Evolutionary conservation across 2,113 vertebrate genomes (phyloP), one percentile per base, ranked within the genome.

Genomic region (Syngnathus floridae): DNA sequence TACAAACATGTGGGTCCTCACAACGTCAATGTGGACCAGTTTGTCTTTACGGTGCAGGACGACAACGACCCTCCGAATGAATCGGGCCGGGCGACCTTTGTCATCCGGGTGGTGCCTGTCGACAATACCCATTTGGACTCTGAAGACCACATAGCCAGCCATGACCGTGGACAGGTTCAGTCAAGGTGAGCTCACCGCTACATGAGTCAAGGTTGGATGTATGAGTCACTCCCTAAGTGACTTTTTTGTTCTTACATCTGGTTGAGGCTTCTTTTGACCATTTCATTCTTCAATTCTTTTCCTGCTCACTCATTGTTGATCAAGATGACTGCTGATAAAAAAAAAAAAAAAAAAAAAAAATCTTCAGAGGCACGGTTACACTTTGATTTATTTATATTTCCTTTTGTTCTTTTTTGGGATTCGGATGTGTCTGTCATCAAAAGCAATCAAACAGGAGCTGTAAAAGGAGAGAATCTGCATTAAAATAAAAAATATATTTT

Each of bases 1-100:
- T 98, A 95, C 71, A 90, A 85, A 37, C 95, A 98, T 74, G 80
- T 87, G 0, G 96, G 95, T 2, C 89, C 92, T 54, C 95, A 96
- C 58, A 93, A 86, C 73, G 93, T 92, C 1, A 81, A 92, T 1
- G 75, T 84, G 65, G 96, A 98, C 81, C 95, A 94, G 66, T 90
- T 98, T 3, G 14, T 84, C 9, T 98, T 98, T 65, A 92, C 90
- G 65, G 92, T 94, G 13, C 93, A 94, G 77, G 96, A 98, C 77
- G 94, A 95, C 84, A 95, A 95, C 0, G 95, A 98, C 63, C 95
- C 96, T 1, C 95, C 96, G 7, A 97, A 98, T 41, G 89, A 84
- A 65, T 98, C 95, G 0, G 92, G 88, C 8, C 85, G 90, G 1
- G 94, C 89, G 37, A 84, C 64, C 0, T 98, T 98, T 69, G 66